Base-by-base conservation (phyloP, 2,888 invertebrate genomes). In the Troides oblongomaculatus region DNA sequence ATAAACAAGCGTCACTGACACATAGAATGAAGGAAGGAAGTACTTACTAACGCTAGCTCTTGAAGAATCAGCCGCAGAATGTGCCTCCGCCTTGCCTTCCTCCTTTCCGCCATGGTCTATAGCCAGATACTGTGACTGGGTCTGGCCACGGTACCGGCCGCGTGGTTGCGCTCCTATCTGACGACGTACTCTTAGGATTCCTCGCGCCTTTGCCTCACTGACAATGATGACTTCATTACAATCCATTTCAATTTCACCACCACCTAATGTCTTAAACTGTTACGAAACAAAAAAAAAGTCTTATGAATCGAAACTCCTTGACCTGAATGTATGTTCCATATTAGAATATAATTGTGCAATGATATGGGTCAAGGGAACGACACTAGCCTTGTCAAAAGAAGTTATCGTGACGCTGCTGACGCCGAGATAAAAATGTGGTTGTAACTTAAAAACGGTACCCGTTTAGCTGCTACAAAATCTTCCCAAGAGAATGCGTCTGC, bases 111-210 rank as follows among this genome's bases (percentile, higher is more conserved):
- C 90, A 1, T 78, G 82, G 64, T 91, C 88, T 73, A 92, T 85
- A 0, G 95, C 95, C 76, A 97, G 88, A 84, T 97, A 97, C 82
- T 97, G 97, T 3, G 97, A 96, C 83, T 97, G 97, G 0, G 97
- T 97, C 85, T 97, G 97, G 2, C 97, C 97, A 64, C 96, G 89
- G 77, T 93, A 94, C 30, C 93, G 88, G 30, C 94, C 93, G 60
- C 93, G 78, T 0, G 81, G 81, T 66, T 43, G 5, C 5, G 2
- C 46, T 1, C 18, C 23, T 12, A 58, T 39, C 62, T 70, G 62
- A 10, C 69, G 64, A 3, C 69, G 62, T 10, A 30, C 66, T 10
- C 64, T 21, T 23, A 12, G 1, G n/a, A 23, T 23, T 58, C 14
- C n/a, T 58, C 12, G 23, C 2, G 7, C 14, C 12, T 60, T 25